These are phyloP conservation scores for Drosophila pseudotalamancana DNA, from an alignment of 2,888 invertebrate genomes.

Conservation along the genomic window DNA sequence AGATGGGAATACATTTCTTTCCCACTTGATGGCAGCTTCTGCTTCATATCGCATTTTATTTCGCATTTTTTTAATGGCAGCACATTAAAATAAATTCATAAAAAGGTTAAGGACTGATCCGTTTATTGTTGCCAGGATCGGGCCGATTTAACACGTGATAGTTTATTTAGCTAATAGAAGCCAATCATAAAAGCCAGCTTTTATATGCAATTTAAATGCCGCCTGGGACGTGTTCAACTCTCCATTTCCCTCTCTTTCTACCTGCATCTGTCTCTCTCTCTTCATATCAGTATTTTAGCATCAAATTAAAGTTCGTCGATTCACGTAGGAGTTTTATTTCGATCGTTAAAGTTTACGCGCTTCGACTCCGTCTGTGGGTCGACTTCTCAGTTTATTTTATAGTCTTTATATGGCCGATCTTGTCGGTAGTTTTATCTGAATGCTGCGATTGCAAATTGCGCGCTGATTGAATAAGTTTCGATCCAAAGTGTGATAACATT, in stretches of 20 bases:
- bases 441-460: constrained; percentile 47
- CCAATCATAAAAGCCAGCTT: constrained; percentile 69
- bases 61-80: constrained; percentile 21
- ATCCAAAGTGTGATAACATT: background rate
- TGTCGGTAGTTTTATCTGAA: constrained; percentile 59
- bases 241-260: background rate
- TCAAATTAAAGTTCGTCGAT: constrained; percentile 62
- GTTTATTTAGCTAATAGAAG: constrained; percentile 75
- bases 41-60: constrained; percentile 18
- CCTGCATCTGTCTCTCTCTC: background rate
- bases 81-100: constrained; percentile 49
- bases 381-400: constrained; percentile 28
- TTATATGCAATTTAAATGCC: constrained; percentile 68
- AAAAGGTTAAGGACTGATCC: constrained; percentile 26
- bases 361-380: background rate
- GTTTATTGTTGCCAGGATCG: constrained; percentile 33
- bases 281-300: constrained; percentile 64
- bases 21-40: constrained; percentile 5
- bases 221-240: constrained; percentile 5
- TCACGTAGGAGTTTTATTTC: constrained; percentile 19
- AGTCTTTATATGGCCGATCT: constrained; percentile 51
- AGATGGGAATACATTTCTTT: background rate
- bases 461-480: constrained; percentile 23
- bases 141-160: constrained; percentile 67
- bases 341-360: constrained; percentile 37